Evolutionary conservation across 1,140 invertebrate species (phyloP).

Genomic region (Drosophila lowei): DNA sequence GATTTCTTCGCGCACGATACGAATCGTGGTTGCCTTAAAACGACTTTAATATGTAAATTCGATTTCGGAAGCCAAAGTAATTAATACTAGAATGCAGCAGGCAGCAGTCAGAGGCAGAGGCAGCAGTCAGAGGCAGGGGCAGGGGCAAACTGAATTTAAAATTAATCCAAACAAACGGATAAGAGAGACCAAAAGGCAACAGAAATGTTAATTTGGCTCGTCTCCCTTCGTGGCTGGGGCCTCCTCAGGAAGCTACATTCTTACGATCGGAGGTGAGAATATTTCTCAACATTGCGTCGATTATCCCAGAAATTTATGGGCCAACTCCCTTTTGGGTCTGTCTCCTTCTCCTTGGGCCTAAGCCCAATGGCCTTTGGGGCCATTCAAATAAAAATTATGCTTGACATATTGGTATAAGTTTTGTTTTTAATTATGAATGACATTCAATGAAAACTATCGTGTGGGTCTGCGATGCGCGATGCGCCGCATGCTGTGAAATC

Average conservation of each 20-base stretch:
- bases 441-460: conserved; percentile 50
- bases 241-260: conserved; percentile 63
- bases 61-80: conserved; percentile 83
- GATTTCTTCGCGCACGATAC: conserved; percentile 73
- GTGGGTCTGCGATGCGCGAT: conserved; percentile 56
- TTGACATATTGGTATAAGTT: conserved; percentile 81
- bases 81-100: conserved; percentile 79
- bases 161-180: conserved; percentile 82
- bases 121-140: conserved; percentile 38
- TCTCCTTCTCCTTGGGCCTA: conserved; percentile 16
- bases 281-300: conserved; percentile 75
- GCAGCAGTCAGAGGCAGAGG: conserved; percentile 32
- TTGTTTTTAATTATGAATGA: conserved; percentile 80
- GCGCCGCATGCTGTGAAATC: conserved; percentile 64
- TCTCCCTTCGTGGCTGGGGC: conserved; percentile 7
- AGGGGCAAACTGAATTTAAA: conserved; percentile 74
- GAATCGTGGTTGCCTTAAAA: conserved; percentile 76
- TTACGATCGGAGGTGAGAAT: conserved; percentile 74
- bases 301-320: conserved; percentile 73
- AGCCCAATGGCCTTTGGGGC: conserved; percentile 6
- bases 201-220: conserved; percentile 78
- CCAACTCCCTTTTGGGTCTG: conserved; percentile 1
- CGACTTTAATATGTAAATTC: conserved; percentile 83
- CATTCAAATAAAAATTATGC: conserved; percentile 80
- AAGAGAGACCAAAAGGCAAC: conserved; percentile 70